Conservation (phyloP, 2,113 vertebrate species). For the Engraulis encrasicolus region DNA sequence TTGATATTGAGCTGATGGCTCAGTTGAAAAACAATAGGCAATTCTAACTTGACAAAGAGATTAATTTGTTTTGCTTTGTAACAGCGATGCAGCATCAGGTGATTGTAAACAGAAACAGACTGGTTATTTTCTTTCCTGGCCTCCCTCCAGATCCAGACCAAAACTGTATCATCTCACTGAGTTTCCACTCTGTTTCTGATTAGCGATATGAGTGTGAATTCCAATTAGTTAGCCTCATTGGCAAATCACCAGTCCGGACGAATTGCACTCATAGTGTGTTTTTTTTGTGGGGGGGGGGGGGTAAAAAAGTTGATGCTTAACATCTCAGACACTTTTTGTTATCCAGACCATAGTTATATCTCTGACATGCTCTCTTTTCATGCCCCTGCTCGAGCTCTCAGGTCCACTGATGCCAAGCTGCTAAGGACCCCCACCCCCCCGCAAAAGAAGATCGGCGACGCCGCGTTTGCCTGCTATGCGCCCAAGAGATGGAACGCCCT, state of each 20-base stretch:
- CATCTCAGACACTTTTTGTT: background rate
- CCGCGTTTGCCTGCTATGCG: no score
- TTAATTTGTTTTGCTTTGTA: background rate
- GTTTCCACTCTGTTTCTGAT: background rate
- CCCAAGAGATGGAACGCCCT: no score
- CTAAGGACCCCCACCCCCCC: no score
- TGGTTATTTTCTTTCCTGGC: background rate
- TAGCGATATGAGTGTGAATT: background rate
- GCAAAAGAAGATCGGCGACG: no score
- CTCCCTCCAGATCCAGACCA: background rate
- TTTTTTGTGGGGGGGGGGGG: no score
- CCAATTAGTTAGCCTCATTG: background rate
- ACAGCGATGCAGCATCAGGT: background rate
- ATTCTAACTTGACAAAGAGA: background rate
- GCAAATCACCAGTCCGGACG: background rate
- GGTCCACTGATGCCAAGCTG: no score
- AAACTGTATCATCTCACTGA: background rate
- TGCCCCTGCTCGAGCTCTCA: no score
- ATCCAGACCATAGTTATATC: no score
- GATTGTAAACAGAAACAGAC: background rate
- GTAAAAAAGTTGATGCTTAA: background rate
- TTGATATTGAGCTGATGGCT: background rate
- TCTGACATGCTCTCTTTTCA: no score
- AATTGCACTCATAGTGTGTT: background rate
- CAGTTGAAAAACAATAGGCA: background rate